These are phyloP conservation scores for Dicrostonyx torquatus DNA, from an alignment of 2,797 vertebrate genomes.

Conservation along the genomic window DNA sequence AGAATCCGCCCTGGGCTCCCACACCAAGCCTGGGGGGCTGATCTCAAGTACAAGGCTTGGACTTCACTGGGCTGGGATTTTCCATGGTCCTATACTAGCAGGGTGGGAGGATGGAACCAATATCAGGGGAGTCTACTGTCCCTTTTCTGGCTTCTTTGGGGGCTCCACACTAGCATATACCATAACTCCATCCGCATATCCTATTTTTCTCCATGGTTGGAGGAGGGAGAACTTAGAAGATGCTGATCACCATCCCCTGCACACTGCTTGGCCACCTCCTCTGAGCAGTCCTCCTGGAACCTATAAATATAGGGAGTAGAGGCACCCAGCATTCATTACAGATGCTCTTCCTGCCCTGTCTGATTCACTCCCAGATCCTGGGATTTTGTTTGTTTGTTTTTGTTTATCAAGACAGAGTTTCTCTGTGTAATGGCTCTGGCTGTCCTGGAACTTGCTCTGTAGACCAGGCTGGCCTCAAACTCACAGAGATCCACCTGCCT, in stretches of 20 bases:
- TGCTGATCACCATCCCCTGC: not conserved
- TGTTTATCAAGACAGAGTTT: not conserved
- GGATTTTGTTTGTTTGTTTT: not conserved
- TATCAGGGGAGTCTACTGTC: not conserved
- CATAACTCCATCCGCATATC: not conserved
- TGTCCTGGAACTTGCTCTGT: not conserved
- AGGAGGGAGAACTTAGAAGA: not conserved
- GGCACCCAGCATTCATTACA: not conserved
- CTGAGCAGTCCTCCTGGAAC: not conserved
- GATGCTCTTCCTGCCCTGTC: not conserved
- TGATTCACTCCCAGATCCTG: not conserved
- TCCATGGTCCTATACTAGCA: constrained; percentile 58
- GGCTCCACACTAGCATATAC: not conserved
- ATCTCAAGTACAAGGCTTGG: constrained; percentile 77
- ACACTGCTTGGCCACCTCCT: not conserved
- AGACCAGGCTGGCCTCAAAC: not conserved
- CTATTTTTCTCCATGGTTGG: not conserved
- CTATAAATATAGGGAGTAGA: not conserved
- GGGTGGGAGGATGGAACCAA: constrained; percentile 26
- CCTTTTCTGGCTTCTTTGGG: not conserved
- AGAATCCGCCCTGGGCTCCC: constrained; percentile 74
- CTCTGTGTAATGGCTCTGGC: not conserved
- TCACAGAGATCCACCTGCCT: not conserved
- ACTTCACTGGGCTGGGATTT: constrained; percentile 70
- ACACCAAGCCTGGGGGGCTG: constrained; percentile 77